Percentiles rank a stretch among this genome's conserved stretches.
Evolutionary conservation across 2,888 invertebrate genomes (phyloP).

Genomic region (Nineta flava): DNA sequence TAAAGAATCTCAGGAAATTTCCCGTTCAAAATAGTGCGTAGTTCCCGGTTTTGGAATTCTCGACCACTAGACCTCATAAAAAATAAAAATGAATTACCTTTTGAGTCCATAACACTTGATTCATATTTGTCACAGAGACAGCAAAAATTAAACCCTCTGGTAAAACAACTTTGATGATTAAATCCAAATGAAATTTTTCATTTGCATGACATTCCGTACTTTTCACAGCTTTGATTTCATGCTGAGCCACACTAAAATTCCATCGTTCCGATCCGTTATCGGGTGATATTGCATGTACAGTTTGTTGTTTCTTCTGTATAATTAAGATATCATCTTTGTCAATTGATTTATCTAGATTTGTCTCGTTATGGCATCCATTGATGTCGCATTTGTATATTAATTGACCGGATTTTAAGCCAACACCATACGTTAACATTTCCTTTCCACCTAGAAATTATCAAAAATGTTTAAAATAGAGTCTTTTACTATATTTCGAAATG

Average conservation of each 20-base stretch:
- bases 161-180: slow-evolving; percentile 47
- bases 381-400: slow-evolving; percentile 65
- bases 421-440: slow-evolving; percentile 70
- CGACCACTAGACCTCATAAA: too few species aligned
- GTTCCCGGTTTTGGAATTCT: too few species aligned
- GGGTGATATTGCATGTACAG: slow-evolving; percentile 80
- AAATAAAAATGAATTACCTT: too few species aligned
- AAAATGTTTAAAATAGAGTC: too few species aligned
- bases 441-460: slow-evolving; percentile 47
- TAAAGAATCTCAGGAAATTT: too few species aligned
- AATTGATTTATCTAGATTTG: slow-evolving; percentile 31
- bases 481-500: too few species aligned
- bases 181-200: slow-evolving; percentile 23
- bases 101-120: slow-evolving; percentile 51
- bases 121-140: slow-evolving; percentile 39
- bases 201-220: slow-evolving; percentile 31
- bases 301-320: slow-evolving; percentile 67
- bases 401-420: slow-evolving; percentile 57
- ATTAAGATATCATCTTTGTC: slow-evolving; percentile 43
- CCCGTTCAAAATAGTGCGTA: too few species aligned
- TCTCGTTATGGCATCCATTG: slow-evolving; percentile 52
- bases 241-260: slow-evolving; percentile 91
- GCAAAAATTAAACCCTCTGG: slow-evolving; percentile 58
- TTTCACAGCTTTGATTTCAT: slow-evolving; percentile 51
- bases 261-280: slow-evolving; percentile 75